phyloP scores from a whole-genome alignment of 2,113 vertebrate genomes.

The Pelobates fuscus region DNA sequence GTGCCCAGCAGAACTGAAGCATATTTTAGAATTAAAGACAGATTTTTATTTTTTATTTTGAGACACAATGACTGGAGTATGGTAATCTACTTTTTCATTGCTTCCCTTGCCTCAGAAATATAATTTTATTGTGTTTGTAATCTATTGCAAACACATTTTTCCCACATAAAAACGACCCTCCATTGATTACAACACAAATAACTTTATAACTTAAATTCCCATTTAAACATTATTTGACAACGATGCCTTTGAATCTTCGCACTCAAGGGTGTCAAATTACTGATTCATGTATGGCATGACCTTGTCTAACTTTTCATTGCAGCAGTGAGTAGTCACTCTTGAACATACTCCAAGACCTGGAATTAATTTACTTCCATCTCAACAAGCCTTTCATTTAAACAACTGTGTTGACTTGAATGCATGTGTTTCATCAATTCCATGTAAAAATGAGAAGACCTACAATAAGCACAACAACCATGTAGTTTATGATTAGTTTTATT shows the following conservation, averaged over 20 bases:
- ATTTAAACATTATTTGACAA: background rate
- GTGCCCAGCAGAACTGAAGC: too few relatives aligned
- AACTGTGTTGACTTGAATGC: slow-evolving; percentile 1
- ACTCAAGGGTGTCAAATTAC: slow-evolving; percentile 17
- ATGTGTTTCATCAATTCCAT: background rate
- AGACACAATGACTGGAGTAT: too few relatives aligned
- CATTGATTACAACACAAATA: too few relatives aligned
- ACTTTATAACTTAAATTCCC: slow-evolving; percentile 4
- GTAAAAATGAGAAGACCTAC: background rate
- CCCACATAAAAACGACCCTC: too few relatives aligned
- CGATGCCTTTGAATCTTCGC: background rate
- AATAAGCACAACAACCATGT: background rate
- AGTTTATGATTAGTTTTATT: too few relatives aligned
- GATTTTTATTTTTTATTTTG: too few relatives aligned
- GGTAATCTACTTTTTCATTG: too few relatives aligned
- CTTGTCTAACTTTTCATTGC: slow-evolving; percentile 9
- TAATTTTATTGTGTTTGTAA: too few relatives aligned
- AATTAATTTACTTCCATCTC: slow-evolving; percentile 16
- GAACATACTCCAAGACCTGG: slow-evolving; percentile 18
- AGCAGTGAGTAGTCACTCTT: background rate
- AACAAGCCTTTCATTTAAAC: slow-evolving; percentile 8
- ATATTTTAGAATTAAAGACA: too few relatives aligned
- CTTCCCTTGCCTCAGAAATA: too few relatives aligned
- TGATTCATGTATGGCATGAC: slow-evolving; percentile 25
- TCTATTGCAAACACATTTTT: too few relatives aligned